A percentile compares a stretch with the other conserved stretches of the same genome.
phyloP scores from a whole-genome alignment of 2,888 invertebrate species.

The Saturnia japonica region DNA sequence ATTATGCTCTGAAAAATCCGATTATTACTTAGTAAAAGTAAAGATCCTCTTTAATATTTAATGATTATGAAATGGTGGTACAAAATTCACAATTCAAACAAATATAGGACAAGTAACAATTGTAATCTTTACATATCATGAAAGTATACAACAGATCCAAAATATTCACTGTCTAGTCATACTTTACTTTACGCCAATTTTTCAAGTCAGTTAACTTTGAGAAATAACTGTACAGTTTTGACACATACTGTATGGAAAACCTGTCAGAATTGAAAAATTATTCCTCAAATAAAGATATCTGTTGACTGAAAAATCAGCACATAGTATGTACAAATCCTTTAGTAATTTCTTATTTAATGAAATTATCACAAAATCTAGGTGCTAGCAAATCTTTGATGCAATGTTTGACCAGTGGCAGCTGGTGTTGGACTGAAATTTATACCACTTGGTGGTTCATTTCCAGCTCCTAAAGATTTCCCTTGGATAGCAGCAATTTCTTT shows the following conservation, averaged over 20 bases:
- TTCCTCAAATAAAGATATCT: too few relatives aligned
- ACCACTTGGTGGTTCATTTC: conserved; percentile 48
- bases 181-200: too few relatives aligned
- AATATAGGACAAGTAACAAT: neutral
- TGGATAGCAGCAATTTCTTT: conserved; percentile 75
- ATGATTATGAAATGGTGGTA: neutral
- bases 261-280: too few relatives aligned
- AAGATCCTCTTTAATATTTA: neutral
- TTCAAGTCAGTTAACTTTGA: too few relatives aligned
- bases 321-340: neutral
- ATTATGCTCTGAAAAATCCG: neutral
- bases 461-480: conserved; percentile 55
- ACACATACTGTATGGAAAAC: too few relatives aligned
- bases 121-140: neutral
- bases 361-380: conserved; percentile 34
- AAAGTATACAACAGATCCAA: conserved; percentile 1
- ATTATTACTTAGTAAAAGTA: neutral
- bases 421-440: conserved; percentile 69
- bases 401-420: conserved; percentile 63
- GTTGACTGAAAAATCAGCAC: too few relatives aligned
- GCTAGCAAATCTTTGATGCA: conserved; percentile 74
- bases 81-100: neutral
- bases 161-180: conserved; percentile 3
- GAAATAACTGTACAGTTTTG: too few relatives aligned
- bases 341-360: neutral